Evolutionary conservation across 2,888 invertebrate species (phyloP), one percentile per base, ranked within the genome.

Genomic region (Nomada flava): DNA sequence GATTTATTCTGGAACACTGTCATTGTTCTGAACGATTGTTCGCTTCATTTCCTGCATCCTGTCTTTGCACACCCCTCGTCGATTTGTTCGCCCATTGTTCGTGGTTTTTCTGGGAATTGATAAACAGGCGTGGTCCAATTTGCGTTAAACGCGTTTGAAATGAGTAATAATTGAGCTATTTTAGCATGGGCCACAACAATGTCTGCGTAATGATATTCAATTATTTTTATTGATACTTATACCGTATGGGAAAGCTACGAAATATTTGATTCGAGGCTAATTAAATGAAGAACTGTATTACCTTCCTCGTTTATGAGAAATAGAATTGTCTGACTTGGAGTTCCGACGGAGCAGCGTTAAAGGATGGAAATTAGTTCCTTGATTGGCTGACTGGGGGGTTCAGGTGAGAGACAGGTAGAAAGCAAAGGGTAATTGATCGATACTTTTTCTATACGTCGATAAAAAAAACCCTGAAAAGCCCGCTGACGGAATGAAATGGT

Each of bases 121-220:
- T 73, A 82, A 81, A 74, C 64, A 57, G 83, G 82, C 60, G 82
- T 64, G 76, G 82, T 62, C 76, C 81, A 73, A 81, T 77, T 83
- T 83, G 64, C 36, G 9, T 55, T 77, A 65, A 73, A 52, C 52
- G 42, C 5, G 20, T 10, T 26, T 29, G n/a, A 7, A 18, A 5
- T 3, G 11, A 5, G 64, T 13, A 53, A 18, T 53, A n/a, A n/a
- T 53, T 10, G 18, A 18, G 29, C 36, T 29, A 60, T 60, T 57
- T 57, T 18, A 11, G n/a, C 18, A 20, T n/a, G 20, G n/a, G 53
- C 53, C 10, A 5, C 7, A 36, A 7, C 36, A 36, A 36, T 36
- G 36, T 36, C 36, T 1, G 36, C 7, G 36, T 7, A 7, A 36
- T 7, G 36, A 36, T 36, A 36, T 7, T 36, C 36, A 7, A 7